Evolutionary conservation across 2,888 invertebrate species (phyloP).

Genomic region (Drosophila recens): DNA sequence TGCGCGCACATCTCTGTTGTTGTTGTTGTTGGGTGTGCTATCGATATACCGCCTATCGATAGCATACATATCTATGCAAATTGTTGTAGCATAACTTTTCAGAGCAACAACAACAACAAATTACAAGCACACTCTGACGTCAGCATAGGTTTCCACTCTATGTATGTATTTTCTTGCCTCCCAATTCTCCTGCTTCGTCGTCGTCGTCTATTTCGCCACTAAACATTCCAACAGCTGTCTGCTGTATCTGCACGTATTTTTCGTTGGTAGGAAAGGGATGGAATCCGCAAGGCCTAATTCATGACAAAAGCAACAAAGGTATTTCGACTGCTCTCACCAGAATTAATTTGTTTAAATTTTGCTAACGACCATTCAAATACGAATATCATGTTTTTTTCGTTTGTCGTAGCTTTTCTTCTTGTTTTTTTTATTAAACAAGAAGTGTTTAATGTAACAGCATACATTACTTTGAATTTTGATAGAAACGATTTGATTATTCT

Average conservation of each 20-base stretch:
- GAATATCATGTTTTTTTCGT: not conserved
- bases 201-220: conserved; percentile 40
- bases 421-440: conserved; percentile 11
- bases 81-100: conserved; percentile 18
- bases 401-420: not conserved
- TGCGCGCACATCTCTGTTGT: conserved; percentile 40
- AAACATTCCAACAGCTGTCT: conserved; percentile 57
- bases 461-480: too few relatives aligned
- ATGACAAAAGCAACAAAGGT: conserved; percentile 19
- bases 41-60: conserved; percentile 47
- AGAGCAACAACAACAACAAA: conserved; percentile 19
- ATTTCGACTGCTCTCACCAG: conserved; percentile 26
- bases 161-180: not conserved
- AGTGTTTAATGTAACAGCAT: conserved; percentile 16
- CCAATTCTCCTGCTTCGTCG: not conserved
- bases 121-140: conserved; percentile 38
- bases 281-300: conserved; percentile 28
- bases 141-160: conserved; percentile 21
- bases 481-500: not conserved
- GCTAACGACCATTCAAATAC: conserved; percentile 15
- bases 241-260: not conserved
- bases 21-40: conserved; percentile 23
- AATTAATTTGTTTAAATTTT: conserved; percentile 28
- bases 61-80: conserved; percentile 31
- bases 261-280: conserved; percentile 6